Evolutionary conservation across 2,113 vertebrate genomes (phyloP).

Genomic region (Scalopus aquaticus): DNA sequence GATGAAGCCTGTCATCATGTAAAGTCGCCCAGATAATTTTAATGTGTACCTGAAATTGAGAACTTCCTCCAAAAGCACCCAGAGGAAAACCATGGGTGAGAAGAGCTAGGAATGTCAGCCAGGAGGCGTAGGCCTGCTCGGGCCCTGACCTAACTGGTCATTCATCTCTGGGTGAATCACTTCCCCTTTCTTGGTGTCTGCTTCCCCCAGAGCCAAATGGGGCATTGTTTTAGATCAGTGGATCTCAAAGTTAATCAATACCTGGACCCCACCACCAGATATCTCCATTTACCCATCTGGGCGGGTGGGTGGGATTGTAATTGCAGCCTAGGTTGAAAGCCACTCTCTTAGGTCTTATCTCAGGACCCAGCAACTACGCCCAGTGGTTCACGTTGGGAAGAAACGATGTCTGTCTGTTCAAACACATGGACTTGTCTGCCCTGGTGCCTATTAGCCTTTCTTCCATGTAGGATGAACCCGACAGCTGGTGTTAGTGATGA

Average conservation of each 20-base stretch:
- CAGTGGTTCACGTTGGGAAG: background rate
- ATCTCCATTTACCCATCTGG: background rate
- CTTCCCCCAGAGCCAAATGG: background rate
- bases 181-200: background rate
- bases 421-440: background rate
- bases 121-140: background rate
- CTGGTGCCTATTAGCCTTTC: background rate
- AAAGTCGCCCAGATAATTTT: background rate
- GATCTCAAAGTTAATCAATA: background rate
- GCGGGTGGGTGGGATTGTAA: background rate
- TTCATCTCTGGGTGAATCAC: background rate
- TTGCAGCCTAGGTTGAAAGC: background rate
- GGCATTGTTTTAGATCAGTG: background rate
- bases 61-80: background rate
- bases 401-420: background rate
- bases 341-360: background rate
- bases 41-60: background rate
- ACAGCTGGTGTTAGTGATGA: background rate
- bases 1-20: background rate
- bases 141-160: background rate
- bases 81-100: background rate
- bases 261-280: background rate
- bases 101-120: background rate
- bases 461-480: background rate
- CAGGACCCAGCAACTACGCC: background rate